Conservation (phyloP, 2,797 vertebrate species). For the Rhinichthys osculus region DNA sequence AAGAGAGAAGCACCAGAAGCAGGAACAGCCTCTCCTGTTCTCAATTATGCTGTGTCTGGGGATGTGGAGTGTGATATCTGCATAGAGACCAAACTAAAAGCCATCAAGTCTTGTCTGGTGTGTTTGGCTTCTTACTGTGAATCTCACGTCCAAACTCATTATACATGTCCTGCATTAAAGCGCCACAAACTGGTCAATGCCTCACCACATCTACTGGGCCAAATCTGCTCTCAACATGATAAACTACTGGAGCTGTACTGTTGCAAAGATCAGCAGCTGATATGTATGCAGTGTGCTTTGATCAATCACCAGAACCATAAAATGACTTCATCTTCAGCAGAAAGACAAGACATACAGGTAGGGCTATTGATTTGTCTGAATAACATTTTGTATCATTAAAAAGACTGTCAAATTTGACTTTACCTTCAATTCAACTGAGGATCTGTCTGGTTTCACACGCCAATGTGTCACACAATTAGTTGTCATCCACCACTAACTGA, state of each 20-base stretch:
- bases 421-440: not conserved
- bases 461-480: not conserved
- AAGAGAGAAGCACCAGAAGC: not conserved
- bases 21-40: not conserved
- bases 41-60: slow-evolving; percentile 59
- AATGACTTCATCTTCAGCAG: not conserved
- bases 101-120: slow-evolving; percentile 81
- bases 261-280: slow-evolving; percentile 82
- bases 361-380: not conserved
- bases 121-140: slow-evolving; percentile 86
- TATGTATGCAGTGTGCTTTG: slow-evolving; percentile 59
- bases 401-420: not conserved
- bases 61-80: slow-evolving; percentile 84
- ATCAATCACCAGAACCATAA: slow-evolving; percentile 33
- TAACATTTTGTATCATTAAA: not conserved
- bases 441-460: not conserved
- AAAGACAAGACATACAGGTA: slow-evolving; percentile 21
- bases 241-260: slow-evolving; percentile 86
- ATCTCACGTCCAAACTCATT: slow-evolving; percentile 57
- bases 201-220: slow-evolving; percentile 80
- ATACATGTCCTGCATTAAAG: slow-evolving; percentile 54
- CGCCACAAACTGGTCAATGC: slow-evolving; percentile 82
- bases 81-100: slow-evolving; percentile 83
- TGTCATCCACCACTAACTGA: not conserved
- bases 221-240: slow-evolving; percentile 80